These are phyloP conservation scores for Haliaeetus leucogaster DNA, from an alignment of 2,113 vertebrate species.

Conservation along the genomic window DNA sequence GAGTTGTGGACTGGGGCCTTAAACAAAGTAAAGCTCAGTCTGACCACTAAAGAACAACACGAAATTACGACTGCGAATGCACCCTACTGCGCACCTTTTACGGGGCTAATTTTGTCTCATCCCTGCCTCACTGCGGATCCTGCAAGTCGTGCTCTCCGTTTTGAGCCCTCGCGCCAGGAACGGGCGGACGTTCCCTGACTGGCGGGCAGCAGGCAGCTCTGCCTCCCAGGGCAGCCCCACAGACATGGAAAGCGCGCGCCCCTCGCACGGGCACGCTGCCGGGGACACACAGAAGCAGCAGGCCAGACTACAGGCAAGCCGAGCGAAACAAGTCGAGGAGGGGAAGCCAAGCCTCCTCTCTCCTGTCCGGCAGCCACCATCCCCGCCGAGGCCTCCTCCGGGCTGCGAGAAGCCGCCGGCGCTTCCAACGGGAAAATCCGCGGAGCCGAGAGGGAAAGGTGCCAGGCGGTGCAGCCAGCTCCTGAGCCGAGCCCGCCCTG, in stretches of 20 bases:
- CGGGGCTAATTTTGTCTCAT: neutral
- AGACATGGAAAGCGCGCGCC: neutral
- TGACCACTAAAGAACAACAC: neutral
- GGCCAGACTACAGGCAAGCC: neutral
- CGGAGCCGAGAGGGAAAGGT: neutral
- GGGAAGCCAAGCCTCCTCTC: neutral
- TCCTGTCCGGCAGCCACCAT: fast-evolving
- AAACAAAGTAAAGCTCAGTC: neutral
- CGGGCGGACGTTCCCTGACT: neutral
- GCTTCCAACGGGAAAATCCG: neutral
- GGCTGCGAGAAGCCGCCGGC: neutral
- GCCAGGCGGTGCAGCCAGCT: neutral
- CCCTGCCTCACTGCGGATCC: neutral
- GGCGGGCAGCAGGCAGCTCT: neutral
- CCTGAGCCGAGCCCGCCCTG: fast-evolving
- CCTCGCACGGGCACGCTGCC: fast-evolving
- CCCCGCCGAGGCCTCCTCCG: neutral
- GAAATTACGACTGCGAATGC: neutral
- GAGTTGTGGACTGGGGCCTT: neutral
- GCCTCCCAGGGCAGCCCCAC: neutral
- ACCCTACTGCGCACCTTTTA: neutral
- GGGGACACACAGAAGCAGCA: neutral
- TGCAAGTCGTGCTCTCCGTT: neutral
- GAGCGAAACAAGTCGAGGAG: neutral
- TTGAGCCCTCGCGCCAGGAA: neutral